These are phyloP conservation scores for Lethenteron reissneri DNA, from an alignment of 2,113 vertebrate genomes.

Conservation along the genomic window DNA sequence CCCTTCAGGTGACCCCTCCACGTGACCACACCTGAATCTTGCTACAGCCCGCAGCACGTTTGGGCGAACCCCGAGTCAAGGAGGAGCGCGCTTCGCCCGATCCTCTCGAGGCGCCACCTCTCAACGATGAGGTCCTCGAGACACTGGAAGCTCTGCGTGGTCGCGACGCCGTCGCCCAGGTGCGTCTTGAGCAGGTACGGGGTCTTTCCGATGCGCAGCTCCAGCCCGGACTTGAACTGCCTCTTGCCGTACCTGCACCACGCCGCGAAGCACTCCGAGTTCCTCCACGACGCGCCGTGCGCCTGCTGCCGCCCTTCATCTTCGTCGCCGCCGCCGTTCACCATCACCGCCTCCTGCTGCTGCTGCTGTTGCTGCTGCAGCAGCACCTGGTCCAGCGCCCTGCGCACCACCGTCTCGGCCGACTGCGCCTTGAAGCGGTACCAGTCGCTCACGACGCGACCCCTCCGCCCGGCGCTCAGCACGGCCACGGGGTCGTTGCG, in stretches of 20 bases:
- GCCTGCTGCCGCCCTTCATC: conserved; percentile 22
- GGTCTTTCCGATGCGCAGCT: conserved; percentile 87
- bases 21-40: too few relatives aligned
- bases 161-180: conserved; percentile 46
- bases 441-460: conserved; percentile 62
- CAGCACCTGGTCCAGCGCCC: conserved; percentile 57
- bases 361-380: conserved; percentile 50
- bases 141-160: conserved; percentile 83
- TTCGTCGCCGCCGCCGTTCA: conserved; percentile 57
- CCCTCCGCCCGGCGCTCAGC: conserved; percentile 55
- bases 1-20: too few relatives aligned
- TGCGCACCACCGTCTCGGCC: conserved; percentile 48
- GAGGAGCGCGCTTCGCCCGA: conserved; percentile 49
- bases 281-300: conserved; percentile 83
- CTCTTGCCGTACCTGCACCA: conserved; percentile 82
- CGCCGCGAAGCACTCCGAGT: conserved; percentile 88
- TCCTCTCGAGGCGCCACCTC: conserved; percentile 77
- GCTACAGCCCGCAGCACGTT: too few relatives aligned
- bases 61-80: conserved; percentile 10
- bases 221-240: conserved; percentile 87
- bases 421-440: conserved; percentile 63
- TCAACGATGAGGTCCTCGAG: conserved; percentile 89
- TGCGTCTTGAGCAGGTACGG: conserved; percentile 65
- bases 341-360: conserved; percentile 79
- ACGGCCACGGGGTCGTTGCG: conserved; percentile 63